Evolutionary conservation across 2,888 invertebrate genomes (phyloP).

Genomic region (Anarsia innoxiella): DNA sequence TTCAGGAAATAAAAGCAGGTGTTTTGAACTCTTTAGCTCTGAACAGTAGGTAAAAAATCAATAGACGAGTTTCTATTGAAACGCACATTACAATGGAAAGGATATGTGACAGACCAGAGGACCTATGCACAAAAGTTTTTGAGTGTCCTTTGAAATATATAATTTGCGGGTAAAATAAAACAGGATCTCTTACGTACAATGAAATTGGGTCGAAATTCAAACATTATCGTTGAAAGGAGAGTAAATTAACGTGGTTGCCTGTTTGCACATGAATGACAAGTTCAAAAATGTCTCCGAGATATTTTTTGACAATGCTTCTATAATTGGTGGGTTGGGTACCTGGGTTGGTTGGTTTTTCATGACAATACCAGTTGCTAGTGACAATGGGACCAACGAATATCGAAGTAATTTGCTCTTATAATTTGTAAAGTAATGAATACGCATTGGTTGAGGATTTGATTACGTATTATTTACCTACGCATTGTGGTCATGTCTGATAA

Average conservation of each 20-base stretch:
- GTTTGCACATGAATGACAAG: constrained; percentile 56
- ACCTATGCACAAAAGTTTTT: constrained; percentile 60
- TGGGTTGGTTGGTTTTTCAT: constrained; percentile 62
- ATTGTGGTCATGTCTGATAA: too few relatives aligned
- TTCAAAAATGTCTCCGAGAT: constrained; percentile 69
- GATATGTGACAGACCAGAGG: constrained; percentile 72
- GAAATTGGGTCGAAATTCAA: constrained; percentile 28
- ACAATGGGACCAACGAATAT: constrained; percentile 57
- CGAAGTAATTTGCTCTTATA: constrained; percentile 58
- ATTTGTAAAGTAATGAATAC: constrained; percentile 36
- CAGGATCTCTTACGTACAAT: constrained; percentile 12
- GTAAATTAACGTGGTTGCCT: constrained; percentile 18
- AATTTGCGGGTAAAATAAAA: constrained; percentile 8
- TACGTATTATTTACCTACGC: constrained; percentile 25
- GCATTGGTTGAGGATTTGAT: constrained; percentile 26
- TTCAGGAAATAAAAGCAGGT: constrained; percentile 45
- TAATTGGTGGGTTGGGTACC: constrained; percentile 76
- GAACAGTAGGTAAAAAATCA: constrained; percentile 43
- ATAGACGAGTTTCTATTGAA: constrained; percentile 53
- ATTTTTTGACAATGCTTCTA: constrained; percentile 57
- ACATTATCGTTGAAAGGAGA: constrained; percentile 2
- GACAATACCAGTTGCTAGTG: constrained; percentile 51
- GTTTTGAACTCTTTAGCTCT: constrained; percentile 54
- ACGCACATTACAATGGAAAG: constrained; percentile 62
- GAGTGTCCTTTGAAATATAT: constrained; percentile 36